Percentiles rank a stretch among this genome's conserved stretches.
These are phyloP conservation scores for Exaiptasia diaphana DNA, from an alignment of 64 coral and sea anemone species.

Conservation along the genomic window DNA sequence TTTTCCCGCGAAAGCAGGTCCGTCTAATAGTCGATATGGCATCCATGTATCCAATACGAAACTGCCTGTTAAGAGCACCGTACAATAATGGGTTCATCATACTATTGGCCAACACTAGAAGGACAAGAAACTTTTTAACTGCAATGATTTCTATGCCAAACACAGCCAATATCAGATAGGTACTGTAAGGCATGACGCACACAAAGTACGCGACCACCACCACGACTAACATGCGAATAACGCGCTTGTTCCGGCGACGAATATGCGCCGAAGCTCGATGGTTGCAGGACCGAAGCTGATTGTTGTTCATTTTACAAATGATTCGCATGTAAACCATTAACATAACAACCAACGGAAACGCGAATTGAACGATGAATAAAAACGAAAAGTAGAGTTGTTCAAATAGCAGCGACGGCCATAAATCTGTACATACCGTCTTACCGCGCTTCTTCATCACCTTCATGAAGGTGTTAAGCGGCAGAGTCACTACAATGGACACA, in stretches of 20 bases:
- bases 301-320: neutral
- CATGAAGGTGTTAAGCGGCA: constrained; percentile 39
- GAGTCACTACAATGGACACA: neutral
- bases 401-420: neutral
- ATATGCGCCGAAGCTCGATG: neutral
- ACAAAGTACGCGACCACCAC: constrained; percentile 28
- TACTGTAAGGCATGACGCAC: constrained; percentile 41
- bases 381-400: constrained; percentile 31
- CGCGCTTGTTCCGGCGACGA: constrained; percentile 8
- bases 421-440: constrained; percentile 31
- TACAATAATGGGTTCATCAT: constrained; percentile 44
- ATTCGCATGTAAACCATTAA: constrained; percentile 16
- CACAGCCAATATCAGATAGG: constrained; percentile 10
- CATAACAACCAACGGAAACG: constrained; percentile 22
- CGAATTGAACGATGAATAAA: constrained; percentile 37
- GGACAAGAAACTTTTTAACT: constrained; percentile 35
- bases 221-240: constrained; percentile 34
- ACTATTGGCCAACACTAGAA: constrained; percentile 30
- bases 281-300: neutral
- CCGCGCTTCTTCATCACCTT: neutral
- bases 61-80: constrained; percentile 16
- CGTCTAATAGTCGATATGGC: constrained; percentile 9
- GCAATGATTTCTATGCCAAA: constrained; percentile 5
- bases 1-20: neutral
- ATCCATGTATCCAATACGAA: constrained; percentile 28